Percentiles rank a stretch among this genome's conserved stretches.
Evolutionary conservation across 2,888 invertebrate genomes (phyloP).

Genomic region (Hemicrepidius hirtus): DNA sequence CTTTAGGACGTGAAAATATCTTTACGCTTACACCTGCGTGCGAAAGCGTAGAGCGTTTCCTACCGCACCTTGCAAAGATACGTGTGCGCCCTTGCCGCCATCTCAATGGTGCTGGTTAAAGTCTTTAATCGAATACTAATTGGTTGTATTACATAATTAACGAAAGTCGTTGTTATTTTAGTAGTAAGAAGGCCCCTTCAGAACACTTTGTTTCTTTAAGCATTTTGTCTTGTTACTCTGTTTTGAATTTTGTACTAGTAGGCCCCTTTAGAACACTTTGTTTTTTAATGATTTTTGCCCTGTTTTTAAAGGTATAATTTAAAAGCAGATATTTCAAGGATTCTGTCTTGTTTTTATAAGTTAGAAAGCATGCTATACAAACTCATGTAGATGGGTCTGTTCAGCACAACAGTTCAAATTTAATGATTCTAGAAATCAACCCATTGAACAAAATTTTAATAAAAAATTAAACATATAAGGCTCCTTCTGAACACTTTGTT

Average conservation of each 20-base stretch:
- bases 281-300: neutral
- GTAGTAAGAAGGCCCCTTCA: too few species aligned
- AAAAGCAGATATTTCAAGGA: neutral
- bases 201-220: too few species aligned
- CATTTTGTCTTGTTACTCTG: too few species aligned
- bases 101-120: constrained; percentile 36
- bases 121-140: constrained; percentile 47
- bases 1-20: constrained; percentile 58
- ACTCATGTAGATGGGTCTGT: constrained; percentile 2
- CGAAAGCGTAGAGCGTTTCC: constrained; percentile 42
- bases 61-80: constrained; percentile 54
- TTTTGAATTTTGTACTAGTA: too few species aligned
- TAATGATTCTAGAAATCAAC: constrained; percentile 14
- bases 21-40: constrained; percentile 46
- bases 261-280: neutral
- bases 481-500: too few species aligned
- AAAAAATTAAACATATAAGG: constrained; percentile 1
- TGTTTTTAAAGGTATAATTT: too few species aligned
- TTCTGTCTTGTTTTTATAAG: neutral
- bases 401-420: constrained; percentile 11
- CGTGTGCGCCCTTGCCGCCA: constrained; percentile 52
- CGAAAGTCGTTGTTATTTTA: constrained; percentile 24
- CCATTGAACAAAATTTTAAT: constrained; percentile 10
- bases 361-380: neutral
- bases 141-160: constrained; percentile 44